phyloP scores from a whole-genome alignment of 2,888 invertebrate species.

The Pammene aurita region DNA sequence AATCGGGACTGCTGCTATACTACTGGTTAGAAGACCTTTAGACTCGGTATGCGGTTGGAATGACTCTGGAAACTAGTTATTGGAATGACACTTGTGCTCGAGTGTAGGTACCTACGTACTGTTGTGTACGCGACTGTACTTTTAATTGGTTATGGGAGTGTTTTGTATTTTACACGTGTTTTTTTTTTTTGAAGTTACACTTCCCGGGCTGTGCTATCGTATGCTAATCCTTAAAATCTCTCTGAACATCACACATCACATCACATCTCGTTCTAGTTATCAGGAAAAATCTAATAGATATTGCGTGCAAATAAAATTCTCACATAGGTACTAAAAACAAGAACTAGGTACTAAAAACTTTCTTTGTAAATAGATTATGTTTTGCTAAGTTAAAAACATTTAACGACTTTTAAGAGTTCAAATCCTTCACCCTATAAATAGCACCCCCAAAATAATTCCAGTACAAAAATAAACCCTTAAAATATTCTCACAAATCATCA shows the following conservation, averaged over 20 bases:
- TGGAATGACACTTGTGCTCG: conserved; percentile 46
- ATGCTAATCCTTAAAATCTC: too few species aligned
- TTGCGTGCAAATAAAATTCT: too few species aligned
- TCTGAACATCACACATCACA: too few species aligned
- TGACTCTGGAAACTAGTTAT: conserved; percentile 49
- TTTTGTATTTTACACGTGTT: not conserved
- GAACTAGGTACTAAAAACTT: too few species aligned
- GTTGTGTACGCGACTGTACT: conserved; percentile 18
- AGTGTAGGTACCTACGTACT: conserved; percentile 36
- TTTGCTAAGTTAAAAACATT: not conserved
- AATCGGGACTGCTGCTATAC: not conserved
- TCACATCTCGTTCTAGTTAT: too few species aligned
- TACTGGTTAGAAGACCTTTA: not conserved
- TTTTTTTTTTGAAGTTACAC: conserved; percentile 1
- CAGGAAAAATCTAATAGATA: too few species aligned
- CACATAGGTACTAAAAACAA: too few species aligned
- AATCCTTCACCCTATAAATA: not conserved
- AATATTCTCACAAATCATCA: conserved; percentile 11
- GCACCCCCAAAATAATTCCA: not conserved
- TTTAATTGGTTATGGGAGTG: not conserved
- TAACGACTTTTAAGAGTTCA: not conserved
- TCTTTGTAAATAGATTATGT: too few species aligned
- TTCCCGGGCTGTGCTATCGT: not conserved
- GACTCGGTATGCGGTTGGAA: not conserved
- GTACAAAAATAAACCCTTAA: conserved; percentile 11